Conservation (phyloP, 2,113 vertebrate genomes). For the Oreochromis aureus region DNA sequence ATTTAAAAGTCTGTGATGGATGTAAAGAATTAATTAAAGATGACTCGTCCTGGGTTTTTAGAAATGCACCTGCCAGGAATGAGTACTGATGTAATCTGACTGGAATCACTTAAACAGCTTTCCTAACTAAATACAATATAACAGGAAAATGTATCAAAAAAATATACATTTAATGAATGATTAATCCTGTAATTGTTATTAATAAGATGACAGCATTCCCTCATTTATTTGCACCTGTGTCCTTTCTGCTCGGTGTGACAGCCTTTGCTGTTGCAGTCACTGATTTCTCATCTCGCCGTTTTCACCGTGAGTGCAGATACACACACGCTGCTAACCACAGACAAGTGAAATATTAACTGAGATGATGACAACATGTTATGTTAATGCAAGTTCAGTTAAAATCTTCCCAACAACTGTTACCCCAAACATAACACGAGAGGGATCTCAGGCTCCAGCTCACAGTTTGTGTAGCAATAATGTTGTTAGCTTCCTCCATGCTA, state of each 20-base stretch:
- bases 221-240: neutral
- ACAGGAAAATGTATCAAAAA: neutral
- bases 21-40: neutral
- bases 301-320: neutral
- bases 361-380: neutral
- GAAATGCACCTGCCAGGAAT: neutral
- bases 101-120: neutral
- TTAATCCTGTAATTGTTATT: neutral
- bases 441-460: neutral
- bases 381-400: neutral
- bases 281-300: neutral
- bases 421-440: neutral
- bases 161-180: neutral
- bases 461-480: neutral
- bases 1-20: neutral
- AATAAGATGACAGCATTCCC: neutral
- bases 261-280: neutral
- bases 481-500: neutral
- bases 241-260: neutral
- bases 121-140: too few relatives aligned
- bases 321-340: neutral
- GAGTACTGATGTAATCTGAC: neutral
- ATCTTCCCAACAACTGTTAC: neutral
- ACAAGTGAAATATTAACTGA: neutral
- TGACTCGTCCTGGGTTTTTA: neutral